Base-by-base conservation (phyloP, 37 sponge, comb jelly and placozoan species). In the Bolinopsis microptera region DNA sequence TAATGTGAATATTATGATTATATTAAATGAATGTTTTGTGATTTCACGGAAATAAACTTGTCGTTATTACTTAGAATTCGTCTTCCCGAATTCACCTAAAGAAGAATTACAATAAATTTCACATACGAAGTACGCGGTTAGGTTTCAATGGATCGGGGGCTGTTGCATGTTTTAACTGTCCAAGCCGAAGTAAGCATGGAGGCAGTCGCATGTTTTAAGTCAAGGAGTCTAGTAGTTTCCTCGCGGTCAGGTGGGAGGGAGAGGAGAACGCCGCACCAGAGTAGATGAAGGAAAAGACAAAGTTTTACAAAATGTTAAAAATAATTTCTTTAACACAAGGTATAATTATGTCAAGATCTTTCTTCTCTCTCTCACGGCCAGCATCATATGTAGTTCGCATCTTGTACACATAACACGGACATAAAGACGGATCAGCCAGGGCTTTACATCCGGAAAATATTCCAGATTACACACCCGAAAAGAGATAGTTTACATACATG, bases 241-340 rank as follows among this genome's bases (percentile, higher is more conserved):
- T n/a, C n/a, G n/a, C n/a, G n/a, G n/a, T n/a, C n/a, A n/a, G n/a
- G n/a, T n/a, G n/a, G n/a, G n/a, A n/a, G n/a, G n/a, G n/a, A n/a
- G n/a, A n/a, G n/a, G n/a, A n/a, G n/a, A n/a, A n/a, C n/a, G n/a
- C n/a, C n/a, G n/a, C n/a, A n/a, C n/a, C n/a, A n/a, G n/a, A n/a
- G n/a, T n/a, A n/a, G n/a, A n/a, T n/a, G n/a, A 70, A 70, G 21
- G 28, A 70, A 70, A 70, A 28, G 25, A 70, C 74, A 22, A 22
- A 70, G 25, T 26, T 70, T 70, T 28, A 28, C 25, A 22, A 70
- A 70, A 70, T 22, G 74, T 28, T 70, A 70, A 70, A 70, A 70
- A 70, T 70, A 70, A 70, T 70, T 70, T 26, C 74, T 28, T 70
- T 70, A 28, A 70, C 74, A 70, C 61, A 48, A 18, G 61, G 61